Base-by-base conservation (phyloP, 2,113 vertebrate species). In the Grammomys surdaster region DNA sequence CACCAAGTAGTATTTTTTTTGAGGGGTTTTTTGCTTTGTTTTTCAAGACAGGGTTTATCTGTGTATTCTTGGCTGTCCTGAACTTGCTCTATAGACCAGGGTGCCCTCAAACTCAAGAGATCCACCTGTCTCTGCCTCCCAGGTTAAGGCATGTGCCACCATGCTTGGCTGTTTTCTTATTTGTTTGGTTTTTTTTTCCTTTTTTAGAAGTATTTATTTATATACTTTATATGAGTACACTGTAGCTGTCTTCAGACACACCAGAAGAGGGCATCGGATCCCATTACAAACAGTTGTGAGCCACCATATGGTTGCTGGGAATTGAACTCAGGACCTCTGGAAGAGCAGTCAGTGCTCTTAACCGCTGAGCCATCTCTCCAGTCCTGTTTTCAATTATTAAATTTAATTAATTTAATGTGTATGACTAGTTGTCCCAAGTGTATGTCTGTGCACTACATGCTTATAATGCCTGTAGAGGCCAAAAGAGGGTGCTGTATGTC, bases 1-100 rank as follows among this genome's bases (percentile, higher is more conserved):
- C 92, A 95, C 70, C 75, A 88, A 92, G 36, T 3, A 87, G 5
- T 92, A 96, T 40, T 43, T 67, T 92, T 88, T 76, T 28, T 72
- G 69, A 72, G 7, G n/a, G 7, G 86, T 22, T 60, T 6, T 84
- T 82, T 84, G 17, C 54, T 4, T 73, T 43, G 36, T 26, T 84
- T 84, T 63, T 43, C n/a, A 63, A 84, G n/a, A 84, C 81, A 82
- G 36, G 36, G 36, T 40, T 82, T 58, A 5, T 40, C 36, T 82
- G 36, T 82, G 5, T 82, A 60, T 82, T 40, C 36, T 56, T 82
- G 56, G 13, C 36, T 82, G 36, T 82, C 80, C 22, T 40, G 56
- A 58, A 82, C 80, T 82, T 82, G 56, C 1, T 60, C 51, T 40
- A 12, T 82, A 82, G 36, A 40, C 54, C 36, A 81, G 36, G 54